Percentiles rank a stretch among this genome's conserved stretches.
phyloP scores from a whole-genome alignment of 1,140 invertebrate genomes.

The Tetramorium parvispinum region DNA sequence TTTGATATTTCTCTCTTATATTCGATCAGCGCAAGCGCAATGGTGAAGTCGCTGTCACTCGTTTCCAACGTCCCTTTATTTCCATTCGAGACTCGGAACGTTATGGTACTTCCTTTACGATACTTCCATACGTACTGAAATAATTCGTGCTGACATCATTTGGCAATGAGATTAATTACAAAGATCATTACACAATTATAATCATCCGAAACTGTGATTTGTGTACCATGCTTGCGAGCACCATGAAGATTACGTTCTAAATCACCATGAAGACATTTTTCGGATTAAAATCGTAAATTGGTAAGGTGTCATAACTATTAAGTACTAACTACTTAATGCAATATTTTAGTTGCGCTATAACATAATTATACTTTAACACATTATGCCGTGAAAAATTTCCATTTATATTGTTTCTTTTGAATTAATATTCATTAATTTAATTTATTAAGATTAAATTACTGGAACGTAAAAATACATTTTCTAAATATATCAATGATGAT shows the following conservation, averaged over 20 bases:
- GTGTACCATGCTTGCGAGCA: neutral
- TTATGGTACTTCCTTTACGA: neutral
- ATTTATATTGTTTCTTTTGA: neutral
- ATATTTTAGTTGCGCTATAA: neutral
- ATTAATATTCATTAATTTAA: neutral
- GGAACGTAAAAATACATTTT: neutral
- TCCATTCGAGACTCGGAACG: neutral
- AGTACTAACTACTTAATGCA: too few species aligned
- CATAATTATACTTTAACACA: neutral
- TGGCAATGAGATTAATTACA: neutral
- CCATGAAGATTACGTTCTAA: neutral
- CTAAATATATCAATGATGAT: neutral
- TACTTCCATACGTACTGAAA: neutral
- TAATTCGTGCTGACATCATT: neutral
- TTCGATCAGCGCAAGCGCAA: slow-evolving; percentile 42
- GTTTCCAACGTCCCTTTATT: slow-evolving; percentile 8
- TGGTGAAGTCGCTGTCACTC: neutral
- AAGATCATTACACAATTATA: neutral
- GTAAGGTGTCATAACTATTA: neutral
- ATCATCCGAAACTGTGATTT: neutral
- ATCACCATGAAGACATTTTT: neutral
- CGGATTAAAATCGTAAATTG: neutral
- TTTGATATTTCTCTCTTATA: neutral
- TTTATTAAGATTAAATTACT: neutral
- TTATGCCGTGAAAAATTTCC: neutral